Conservation (phyloP, 1,140 invertebrate genomes). For the Protaetia brevitarsis region DNA sequence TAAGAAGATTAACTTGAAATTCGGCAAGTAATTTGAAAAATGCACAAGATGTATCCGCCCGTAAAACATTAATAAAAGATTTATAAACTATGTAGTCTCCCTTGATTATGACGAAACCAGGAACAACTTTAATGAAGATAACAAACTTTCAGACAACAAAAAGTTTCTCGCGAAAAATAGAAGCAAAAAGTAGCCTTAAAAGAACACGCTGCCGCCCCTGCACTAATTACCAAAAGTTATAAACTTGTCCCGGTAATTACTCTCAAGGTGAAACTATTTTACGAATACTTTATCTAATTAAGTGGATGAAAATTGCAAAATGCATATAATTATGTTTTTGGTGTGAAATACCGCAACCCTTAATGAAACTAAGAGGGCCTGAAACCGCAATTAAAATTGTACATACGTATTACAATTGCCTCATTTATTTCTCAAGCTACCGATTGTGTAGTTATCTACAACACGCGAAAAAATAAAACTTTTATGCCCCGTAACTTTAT, state of each 20-base stretch:
- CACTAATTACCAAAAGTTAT: not conserved
- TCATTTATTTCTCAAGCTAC: too few species aligned
- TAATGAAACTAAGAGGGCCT: too few species aligned
- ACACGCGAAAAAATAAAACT: not conserved
- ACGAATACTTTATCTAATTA: not conserved
- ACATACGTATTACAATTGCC: too few species aligned
- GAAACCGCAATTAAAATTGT: too few species aligned
- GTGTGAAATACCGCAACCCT: too few species aligned
- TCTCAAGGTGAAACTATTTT: not conserved
- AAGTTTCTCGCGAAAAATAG: not conserved
- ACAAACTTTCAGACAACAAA: not conserved
- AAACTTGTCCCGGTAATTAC: not conserved
- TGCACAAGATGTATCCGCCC: too few species aligned
- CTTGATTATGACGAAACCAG: not conserved
- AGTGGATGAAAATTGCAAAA: not conserved
- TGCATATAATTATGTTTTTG: not conserved
- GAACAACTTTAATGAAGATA: not conserved
- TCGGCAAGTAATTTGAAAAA: too few species aligned
- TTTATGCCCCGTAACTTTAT: conserved; percentile 2
- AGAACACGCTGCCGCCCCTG: not conserved
- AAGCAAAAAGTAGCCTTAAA: not conserved
- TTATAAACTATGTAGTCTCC: not conserved
- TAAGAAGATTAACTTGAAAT: too few species aligned
- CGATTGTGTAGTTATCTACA: too few species aligned
- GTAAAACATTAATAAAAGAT: too few species aligned